Percentiles rank a stretch among this genome's conserved stretches.
Evolutionary conservation across 30 jellyfish, hydroid and myxozoan species (phyloP).

Genomic region (Hydractinia echinata): DNA sequence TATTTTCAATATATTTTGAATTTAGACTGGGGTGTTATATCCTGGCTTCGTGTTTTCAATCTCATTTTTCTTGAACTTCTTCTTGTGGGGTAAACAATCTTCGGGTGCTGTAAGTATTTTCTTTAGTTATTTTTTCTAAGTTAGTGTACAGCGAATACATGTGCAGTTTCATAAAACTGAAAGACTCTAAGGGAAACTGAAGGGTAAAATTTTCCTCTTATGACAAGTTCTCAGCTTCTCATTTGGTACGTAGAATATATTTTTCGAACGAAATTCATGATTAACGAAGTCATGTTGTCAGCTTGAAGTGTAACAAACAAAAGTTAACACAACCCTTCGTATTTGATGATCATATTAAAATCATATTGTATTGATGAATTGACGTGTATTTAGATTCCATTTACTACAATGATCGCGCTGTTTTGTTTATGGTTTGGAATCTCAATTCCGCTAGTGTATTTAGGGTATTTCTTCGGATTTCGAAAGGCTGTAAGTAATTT

Average conservation of each 20-base stretch:
- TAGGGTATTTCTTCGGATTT: constrained; percentile 90
- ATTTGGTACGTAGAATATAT: too few relatives aligned
- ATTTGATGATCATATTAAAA: too few relatives aligned
- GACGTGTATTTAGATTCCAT: constrained; percentile 63
- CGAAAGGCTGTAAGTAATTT: constrained; percentile 67
- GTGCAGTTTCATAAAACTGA: too few relatives aligned
- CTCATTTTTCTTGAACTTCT: constrained; percentile 70
- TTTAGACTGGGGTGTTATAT: constrained; percentile 75
- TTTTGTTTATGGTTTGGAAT: constrained; percentile 93
- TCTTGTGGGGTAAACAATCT: constrained; percentile 92
- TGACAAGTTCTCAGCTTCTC: too few relatives aligned
- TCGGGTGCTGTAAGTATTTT: constrained; percentile 93
- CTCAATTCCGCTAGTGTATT: constrained; percentile 88
- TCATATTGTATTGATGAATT: background rate
- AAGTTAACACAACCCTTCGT: too few relatives aligned
- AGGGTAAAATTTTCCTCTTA: too few relatives aligned
- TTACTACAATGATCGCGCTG: constrained; percentile 88
- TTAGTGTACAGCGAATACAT: too few relatives aligned
- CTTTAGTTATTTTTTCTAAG: too few relatives aligned
- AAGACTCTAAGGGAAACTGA: too few relatives aligned
- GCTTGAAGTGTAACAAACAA: too few relatives aligned
- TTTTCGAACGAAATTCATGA: too few relatives aligned
- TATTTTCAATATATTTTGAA: background rate
- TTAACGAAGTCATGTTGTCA: too few relatives aligned
- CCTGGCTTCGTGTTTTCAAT: constrained; percentile 85